A percentile compares a stretch with the other conserved stretches of the same genome.
These are phyloP conservation scores for Lagorchestes hirsutus DNA, from an alignment of 2,797 vertebrate genomes.

Conservation along the genomic window DNA sequence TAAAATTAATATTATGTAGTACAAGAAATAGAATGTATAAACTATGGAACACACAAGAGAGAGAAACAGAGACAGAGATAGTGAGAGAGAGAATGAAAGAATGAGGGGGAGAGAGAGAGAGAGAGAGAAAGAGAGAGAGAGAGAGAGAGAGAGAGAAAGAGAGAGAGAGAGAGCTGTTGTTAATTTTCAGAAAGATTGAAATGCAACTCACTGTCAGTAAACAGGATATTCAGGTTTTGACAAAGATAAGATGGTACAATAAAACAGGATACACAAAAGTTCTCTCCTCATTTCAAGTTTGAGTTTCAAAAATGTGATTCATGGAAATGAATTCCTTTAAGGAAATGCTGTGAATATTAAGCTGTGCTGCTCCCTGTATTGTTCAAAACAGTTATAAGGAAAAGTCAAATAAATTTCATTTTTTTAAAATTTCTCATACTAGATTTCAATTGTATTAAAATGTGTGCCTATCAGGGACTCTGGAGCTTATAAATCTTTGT, in stretches of 20 bases:
- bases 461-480: background rate
- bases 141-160: slow-evolving; percentile 9
- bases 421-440: background rate
- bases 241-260: background rate
- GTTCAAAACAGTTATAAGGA: background rate
- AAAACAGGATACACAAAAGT: slow-evolving; percentile 30
- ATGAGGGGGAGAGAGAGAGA: background rate
- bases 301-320: slow-evolving; percentile 34
- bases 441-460: background rate
- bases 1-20: slow-evolving; percentile 44
- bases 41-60: background rate
- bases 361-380: background rate
- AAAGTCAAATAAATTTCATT: background rate
- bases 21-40: slow-evolving; percentile 42
- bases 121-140: slow-evolving; percentile 7
- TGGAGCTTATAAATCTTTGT: background rate
- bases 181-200: slow-evolving; percentile 9
- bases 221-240: slow-evolving; percentile 25
- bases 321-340: background rate
- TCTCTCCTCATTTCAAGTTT: slow-evolving; percentile 36
- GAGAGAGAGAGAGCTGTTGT: background rate
- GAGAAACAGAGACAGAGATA: slow-evolving; percentile 5
- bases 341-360: background rate
- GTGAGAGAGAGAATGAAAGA: background rate
- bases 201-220: background rate